A percentile compares a stretch with the other conserved stretches of the same genome.
These are phyloP conservation scores for Sphenopsis melanotis DNA, from an alignment of 2,797 vertebrate genomes.

Conservation along the genomic window DNA sequence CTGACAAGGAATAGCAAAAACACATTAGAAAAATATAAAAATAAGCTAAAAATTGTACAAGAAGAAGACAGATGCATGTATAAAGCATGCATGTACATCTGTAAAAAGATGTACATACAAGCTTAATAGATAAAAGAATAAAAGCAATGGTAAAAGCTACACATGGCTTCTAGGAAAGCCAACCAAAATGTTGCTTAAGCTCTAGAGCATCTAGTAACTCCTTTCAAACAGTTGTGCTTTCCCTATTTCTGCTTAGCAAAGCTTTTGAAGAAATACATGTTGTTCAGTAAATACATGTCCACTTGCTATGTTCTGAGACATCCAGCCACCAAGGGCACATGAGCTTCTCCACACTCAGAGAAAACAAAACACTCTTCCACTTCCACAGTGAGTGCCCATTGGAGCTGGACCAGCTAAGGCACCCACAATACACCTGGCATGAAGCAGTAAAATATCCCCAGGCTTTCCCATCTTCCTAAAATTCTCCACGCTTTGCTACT, in stretches of 20 bases:
- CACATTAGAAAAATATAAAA: neutral
- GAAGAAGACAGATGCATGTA: neutral
- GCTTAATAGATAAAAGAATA: neutral
- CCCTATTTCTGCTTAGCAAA: neutral
- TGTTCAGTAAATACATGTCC: neutral
- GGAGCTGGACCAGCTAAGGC: neutral
- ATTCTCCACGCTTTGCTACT: neutral
- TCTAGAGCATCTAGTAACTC: neutral
- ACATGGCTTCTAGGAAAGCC: neutral
- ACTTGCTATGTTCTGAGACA: neutral
- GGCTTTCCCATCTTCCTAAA: neutral
- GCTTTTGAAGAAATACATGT: neutral
- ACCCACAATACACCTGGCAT: rapidly evolving
- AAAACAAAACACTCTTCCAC: neutral
- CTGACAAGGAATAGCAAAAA: neutral
- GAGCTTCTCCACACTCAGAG: neutral
- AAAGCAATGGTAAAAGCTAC: neutral
- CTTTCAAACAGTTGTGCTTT: neutral
- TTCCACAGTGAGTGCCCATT: neutral
- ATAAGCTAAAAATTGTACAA: neutral
- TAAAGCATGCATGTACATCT: neutral
- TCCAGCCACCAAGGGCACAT: neutral
- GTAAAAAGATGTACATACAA: neutral
- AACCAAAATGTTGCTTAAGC: neutral
- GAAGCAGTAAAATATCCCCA: neutral